phyloP scores from a whole-genome alignment of 1,140 invertebrate species.

The Ceratosolen solmsi region DNA sequence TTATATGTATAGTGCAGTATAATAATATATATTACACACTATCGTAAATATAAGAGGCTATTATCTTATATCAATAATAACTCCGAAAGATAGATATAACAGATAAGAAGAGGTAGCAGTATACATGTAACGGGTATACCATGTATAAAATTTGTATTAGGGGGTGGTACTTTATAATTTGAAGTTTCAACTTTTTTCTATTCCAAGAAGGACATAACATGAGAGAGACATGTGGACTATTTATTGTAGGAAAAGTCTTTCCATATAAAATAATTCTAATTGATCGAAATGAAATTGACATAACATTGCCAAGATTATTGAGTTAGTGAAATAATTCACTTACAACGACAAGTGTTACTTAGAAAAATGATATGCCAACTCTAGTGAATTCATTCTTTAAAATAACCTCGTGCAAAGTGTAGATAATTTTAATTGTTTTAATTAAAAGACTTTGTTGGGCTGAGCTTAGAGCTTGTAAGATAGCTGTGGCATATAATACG shows the following conservation, averaged over 20 bases:
- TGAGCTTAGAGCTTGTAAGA: too few species aligned
- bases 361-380: not conserved
- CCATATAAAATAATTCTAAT: not conserved
- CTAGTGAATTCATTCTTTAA: too few species aligned
- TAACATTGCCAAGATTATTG: not conserved
- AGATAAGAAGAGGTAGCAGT: not conserved
- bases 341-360: not conserved
- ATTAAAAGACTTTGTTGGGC: too few species aligned
- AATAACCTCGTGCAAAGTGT: too few species aligned
- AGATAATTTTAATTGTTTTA: too few species aligned
- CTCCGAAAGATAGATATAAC: too few species aligned
- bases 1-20: not conserved
- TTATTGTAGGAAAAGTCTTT: not conserved
- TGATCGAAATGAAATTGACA: not conserved
- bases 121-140: too few species aligned
- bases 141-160: not conserved
- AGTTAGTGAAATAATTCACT: not conserved
- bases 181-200: not conserved
- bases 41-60: not conserved
- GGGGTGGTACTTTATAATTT: not conserved
- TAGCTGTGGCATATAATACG: too few species aligned
- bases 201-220: not conserved
- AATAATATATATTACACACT: not conserved
- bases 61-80: not conserved
- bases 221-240: not conserved